Conservation (phyloP, 2,888 invertebrate species). For the Drosophila macrospina region DNA sequence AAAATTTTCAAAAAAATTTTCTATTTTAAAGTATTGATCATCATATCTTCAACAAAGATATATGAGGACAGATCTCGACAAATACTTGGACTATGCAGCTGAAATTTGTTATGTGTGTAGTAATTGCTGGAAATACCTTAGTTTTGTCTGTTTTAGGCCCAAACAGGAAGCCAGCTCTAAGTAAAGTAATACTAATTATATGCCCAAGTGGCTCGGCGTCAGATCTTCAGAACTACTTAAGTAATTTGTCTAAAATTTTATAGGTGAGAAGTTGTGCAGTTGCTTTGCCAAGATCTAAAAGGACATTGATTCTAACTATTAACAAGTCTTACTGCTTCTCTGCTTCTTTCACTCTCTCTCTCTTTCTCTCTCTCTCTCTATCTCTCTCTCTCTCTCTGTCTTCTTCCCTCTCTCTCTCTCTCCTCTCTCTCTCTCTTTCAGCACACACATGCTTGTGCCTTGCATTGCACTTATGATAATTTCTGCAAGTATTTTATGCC, state of each 20-base stretch:
- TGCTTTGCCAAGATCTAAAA: background rate
- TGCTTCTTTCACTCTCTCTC: background rate
- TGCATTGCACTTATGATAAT: conserved; percentile 66
- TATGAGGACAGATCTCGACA: no score
- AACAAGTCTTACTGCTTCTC: background rate
- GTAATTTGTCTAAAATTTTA: background rate
- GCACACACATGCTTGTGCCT: conserved; percentile 22
- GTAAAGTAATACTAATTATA: background rate
- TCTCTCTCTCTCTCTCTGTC: background rate
- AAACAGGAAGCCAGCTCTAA: no score
- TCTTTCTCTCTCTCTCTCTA: background rate
- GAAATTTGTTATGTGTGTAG: no score
- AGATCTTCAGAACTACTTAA: background rate
- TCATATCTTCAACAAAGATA: no score
- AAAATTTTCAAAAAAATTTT: no score
- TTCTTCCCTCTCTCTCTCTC: background rate
- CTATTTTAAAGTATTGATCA: no score
- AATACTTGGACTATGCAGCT: no score
- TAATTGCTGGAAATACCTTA: no score
- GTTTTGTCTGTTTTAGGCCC: no score
- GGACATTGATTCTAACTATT: background rate
- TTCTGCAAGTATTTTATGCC: conserved; percentile 64
- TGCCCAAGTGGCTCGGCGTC: background rate
- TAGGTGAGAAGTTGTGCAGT: background rate
- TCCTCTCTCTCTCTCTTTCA: background rate